Conservation (phyloP, 2,888 invertebrate genomes). For the Rhopalosiphum nymphaeae region DNA sequence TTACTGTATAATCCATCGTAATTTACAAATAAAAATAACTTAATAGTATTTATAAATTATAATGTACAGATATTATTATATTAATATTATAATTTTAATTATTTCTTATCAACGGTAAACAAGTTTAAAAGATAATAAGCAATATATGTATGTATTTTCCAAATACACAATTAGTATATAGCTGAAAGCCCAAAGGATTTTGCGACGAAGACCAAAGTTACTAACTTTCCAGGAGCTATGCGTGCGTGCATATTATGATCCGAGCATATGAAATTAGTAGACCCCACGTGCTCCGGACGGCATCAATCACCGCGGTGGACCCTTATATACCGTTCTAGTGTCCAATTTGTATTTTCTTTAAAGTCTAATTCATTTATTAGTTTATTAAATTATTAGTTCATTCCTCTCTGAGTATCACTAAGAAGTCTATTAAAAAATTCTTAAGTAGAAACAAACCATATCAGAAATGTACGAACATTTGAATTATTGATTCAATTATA, state of each 20-base stretch:
- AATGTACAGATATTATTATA: not conserved
- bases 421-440: not conserved
- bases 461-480: not conserved
- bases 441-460: not conserved
- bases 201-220: not conserved
- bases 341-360: slow-evolving; percentile 48
- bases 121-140: not conserved
- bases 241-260: slow-evolving; percentile 17
- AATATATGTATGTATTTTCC: not conserved
- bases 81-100: not conserved
- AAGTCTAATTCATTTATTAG: slow-evolving; percentile 34
- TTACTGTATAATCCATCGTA: not conserved
- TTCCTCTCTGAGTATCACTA: not conserved
- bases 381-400: slow-evolving; percentile 34
- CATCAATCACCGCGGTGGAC: slow-evolving; percentile 33
- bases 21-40: not conserved
- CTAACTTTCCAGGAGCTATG: not conserved
- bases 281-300: slow-evolving; percentile 35
- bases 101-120: not conserved
- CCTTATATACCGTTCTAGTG: not conserved
- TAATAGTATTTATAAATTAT: not conserved
- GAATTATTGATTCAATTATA: not conserved
- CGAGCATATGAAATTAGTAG: slow-evolving; percentile 45
- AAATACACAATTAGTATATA: not conserved
- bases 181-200: slow-evolving; percentile 34